phyloP scores from a whole-genome alignment of 30 jellyfish, hydroid and myxozoan species.

The Phacellophora camtschatica region DNA sequence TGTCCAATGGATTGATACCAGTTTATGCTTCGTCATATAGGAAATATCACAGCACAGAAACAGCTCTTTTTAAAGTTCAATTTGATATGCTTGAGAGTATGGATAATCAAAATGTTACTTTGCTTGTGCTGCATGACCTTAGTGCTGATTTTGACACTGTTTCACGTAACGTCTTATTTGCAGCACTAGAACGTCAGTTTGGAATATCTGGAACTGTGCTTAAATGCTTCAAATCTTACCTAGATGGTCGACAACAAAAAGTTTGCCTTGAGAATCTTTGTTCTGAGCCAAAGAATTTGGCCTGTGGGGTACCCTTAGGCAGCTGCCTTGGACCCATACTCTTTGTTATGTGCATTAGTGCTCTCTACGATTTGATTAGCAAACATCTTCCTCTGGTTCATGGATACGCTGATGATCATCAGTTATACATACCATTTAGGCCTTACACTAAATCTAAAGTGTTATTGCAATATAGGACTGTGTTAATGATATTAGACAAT shows the following conservation, averaged over 20 bases:
- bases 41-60: constrained; percentile 42
- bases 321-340: constrained; percentile 4
- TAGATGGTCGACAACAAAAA: constrained; percentile 33
- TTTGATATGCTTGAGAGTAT: neutral
- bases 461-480: constrained; percentile 34
- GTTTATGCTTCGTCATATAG: constrained; percentile 15
- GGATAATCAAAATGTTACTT: too few relatives aligned
- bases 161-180: neutral
- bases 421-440: constrained; percentile 35
- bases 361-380: constrained; percentile 1
- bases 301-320: neutral
- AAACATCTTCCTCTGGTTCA: constrained; percentile 40
- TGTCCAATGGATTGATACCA: constrained; percentile 17
- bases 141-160: constrained; percentile 24
- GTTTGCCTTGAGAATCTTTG: neutral
- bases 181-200: neutral
- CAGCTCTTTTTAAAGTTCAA: constrained; percentile 43
- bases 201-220: constrained; percentile 32
- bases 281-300: neutral
- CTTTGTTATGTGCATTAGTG: neutral
- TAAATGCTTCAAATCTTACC: constrained; percentile 25
- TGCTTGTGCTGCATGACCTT: neutral
- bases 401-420: constrained; percentile 38
- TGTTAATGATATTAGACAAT: constrained; percentile 9
- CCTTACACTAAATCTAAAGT: neutral